Percentiles rank a stretch among this genome's conserved stretches.
These are phyloP conservation scores for Temnothorax ravouxi DNA, from an alignment of 2,888 invertebrate species.

Conservation along the genomic window DNA sequence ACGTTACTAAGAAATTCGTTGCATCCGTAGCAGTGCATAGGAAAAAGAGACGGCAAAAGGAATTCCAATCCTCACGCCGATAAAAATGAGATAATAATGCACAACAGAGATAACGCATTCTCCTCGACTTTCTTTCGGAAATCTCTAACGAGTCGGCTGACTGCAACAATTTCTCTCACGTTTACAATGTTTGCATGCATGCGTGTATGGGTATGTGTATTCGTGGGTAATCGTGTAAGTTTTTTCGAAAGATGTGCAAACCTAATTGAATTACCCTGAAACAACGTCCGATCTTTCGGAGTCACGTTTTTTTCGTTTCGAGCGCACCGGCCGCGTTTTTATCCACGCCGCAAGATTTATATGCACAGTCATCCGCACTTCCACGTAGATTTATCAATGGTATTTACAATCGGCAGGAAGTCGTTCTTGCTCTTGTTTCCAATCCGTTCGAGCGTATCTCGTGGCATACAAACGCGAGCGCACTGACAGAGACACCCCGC, in stretches of 20 bases:
- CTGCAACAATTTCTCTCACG: background rate
- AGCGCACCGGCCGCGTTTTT: background rate
- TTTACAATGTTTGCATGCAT: background rate
- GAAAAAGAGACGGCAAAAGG: background rate
- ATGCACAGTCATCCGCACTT: slow-evolving; percentile 56
- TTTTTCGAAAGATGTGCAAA: slow-evolving; percentile 21
- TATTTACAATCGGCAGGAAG: slow-evolving; percentile 40
- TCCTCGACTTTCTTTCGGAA: background rate
- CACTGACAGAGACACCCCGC: background rate
- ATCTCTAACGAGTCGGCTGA: background rate
- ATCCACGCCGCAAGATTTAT: slow-evolving; percentile 29
- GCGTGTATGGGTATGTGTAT: too few relatives aligned
- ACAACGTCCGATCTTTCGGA: slow-evolving; percentile 27
- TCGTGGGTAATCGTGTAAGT: slow-evolving; percentile 6
- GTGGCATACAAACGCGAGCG: slow-evolving; percentile 25
- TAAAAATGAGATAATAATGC: background rate
- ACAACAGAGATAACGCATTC: background rate
- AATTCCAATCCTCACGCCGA: slow-evolving; percentile 6
- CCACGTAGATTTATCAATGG: slow-evolving; percentile 51
- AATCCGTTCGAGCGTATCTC: slow-evolving; percentile 33
- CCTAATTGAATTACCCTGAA: slow-evolving; percentile 44
- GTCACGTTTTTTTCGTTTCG: background rate
- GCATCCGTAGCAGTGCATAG: background rate
- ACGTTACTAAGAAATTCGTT: slow-evolving; percentile 34
- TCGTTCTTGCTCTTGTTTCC: slow-evolving; percentile 50